Base-by-base conservation (phyloP, 2,888 invertebrate genomes). In the Eledone cirrhosa region DNA sequence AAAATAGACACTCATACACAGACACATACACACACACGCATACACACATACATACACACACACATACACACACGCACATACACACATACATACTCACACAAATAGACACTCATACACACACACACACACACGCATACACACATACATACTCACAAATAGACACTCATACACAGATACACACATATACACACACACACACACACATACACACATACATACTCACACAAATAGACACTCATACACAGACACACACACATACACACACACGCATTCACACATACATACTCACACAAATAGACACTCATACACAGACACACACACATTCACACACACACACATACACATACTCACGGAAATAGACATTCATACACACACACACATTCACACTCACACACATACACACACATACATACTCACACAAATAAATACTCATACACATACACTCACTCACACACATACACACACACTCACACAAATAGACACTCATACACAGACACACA, bases 341-440 rank as follows among this genome's bases (percentile, higher is more conserved):
- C 2, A 59, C 4, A 59, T 3, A 59, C 4, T 59, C 7, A n/a
- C 59, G 24, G 5, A 11, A 7, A 11, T 5, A 59, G 0, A 59
- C 7, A 59, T 0, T n/a, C 27, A 24, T n/a, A 27, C 74, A 11
- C 22, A 31, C 74, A n/a, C 74, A 74, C 74, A 74, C 24, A n/a
- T 41, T 27, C 69, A 16, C 69, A 16, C 69, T 27, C 69, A 69
- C 24, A 69, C 24, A 69, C 24, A 69, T 29, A 69, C 24, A 69
- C 27, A 69, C 27, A 69, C 27, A 69, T 31, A 69, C 27, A 69
- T 31, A 69, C 27, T n/a, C 27, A 69, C n/a, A 53, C n/a, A 53
- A 22, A 53, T 53, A 53, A 22, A 53, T 53, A 53, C n/a, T n/a
- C n/a, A n/a, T n/a, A n/a, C n/a, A n/a, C n/a, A n/a, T 41, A 41